Percentiles rank a stretch among this genome's conserved stretches.
phyloP scores from a whole-genome alignment of 2,888 invertebrate species.

The Drosophila helvetica region DNA sequence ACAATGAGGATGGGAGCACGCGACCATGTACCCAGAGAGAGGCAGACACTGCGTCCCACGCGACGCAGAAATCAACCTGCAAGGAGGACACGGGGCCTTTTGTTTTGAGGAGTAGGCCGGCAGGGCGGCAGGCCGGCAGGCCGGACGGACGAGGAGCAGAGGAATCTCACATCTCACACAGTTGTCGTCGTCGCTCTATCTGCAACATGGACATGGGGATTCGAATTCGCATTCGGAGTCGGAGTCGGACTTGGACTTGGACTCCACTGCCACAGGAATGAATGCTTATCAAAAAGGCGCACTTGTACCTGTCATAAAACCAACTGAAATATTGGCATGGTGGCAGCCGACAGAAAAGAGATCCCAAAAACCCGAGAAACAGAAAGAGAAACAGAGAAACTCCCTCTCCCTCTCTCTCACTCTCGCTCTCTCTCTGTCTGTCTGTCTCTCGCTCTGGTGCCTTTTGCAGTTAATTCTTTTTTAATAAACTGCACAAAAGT shows the following conservation, averaged over 20 bases:
- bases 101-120: slow-evolving; percentile 36
- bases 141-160: neutral
- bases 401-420: neutral
- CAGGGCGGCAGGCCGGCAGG: no score
- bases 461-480: slow-evolving; percentile 22
- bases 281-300: slow-evolving; percentile 67
- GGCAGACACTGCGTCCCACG: slow-evolving; percentile 64
- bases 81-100: slow-evolving; percentile 22
- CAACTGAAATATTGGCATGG: slow-evolving; percentile 72
- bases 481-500: slow-evolving; percentile 52
- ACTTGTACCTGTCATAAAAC: slow-evolving; percentile 76
- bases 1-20: slow-evolving; percentile 46
- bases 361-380: slow-evolving; percentile 5
- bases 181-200: slow-evolving; percentile 61
- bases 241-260: slow-evolving; percentile 15
- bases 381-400: neutral
- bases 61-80: slow-evolving; percentile 65
- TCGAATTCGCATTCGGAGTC: slow-evolving; percentile 22
- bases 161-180: slow-evolving; percentile 60
- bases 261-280: slow-evolving; percentile 34
- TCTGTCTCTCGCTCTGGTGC: neutral
- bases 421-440: neutral
- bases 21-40: slow-evolving; percentile 66
- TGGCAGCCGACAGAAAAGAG: slow-evolving; percentile 16
- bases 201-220: slow-evolving; percentile 44